Conservation (phyloP, 2,113 vertebrate species). For the Cygnus buccinator region DNA sequence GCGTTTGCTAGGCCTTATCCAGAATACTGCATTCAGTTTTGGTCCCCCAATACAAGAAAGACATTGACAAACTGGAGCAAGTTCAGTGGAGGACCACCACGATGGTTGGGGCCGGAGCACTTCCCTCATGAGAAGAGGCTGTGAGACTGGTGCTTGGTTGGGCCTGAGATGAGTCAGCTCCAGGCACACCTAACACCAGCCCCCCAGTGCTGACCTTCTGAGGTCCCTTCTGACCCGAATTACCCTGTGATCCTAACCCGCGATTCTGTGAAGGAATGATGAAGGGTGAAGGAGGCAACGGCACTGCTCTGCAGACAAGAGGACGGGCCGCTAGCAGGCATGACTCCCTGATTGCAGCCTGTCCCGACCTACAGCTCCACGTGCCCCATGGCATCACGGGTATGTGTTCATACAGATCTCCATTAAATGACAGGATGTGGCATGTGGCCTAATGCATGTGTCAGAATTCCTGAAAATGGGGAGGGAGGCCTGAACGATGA, state of each 20-base stretch:
- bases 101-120: neutral
- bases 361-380: neutral
- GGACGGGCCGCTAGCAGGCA: neutral
- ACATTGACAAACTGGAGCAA: neutral
- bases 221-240: neutral
- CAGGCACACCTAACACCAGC: neutral
- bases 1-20: neutral
- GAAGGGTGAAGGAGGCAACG: too few species aligned
- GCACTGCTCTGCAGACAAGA: neutral
- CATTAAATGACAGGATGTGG: neutral
- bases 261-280: neutral
- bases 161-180: neutral
- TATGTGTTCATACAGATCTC: neutral
- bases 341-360: neutral
- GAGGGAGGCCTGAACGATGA: neutral
- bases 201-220: neutral
- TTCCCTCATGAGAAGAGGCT: neutral
- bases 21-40: neutral
- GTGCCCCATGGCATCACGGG: neutral
- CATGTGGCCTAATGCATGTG: rapidly evolving
- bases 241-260: neutral
- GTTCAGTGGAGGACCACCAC: neutral
- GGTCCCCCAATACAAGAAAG: neutral
- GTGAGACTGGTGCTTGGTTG: neutral
- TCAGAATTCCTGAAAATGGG: neutral